Conservation (phyloP, 1,140 invertebrate species). For the Chymomyza costata region DNA sequence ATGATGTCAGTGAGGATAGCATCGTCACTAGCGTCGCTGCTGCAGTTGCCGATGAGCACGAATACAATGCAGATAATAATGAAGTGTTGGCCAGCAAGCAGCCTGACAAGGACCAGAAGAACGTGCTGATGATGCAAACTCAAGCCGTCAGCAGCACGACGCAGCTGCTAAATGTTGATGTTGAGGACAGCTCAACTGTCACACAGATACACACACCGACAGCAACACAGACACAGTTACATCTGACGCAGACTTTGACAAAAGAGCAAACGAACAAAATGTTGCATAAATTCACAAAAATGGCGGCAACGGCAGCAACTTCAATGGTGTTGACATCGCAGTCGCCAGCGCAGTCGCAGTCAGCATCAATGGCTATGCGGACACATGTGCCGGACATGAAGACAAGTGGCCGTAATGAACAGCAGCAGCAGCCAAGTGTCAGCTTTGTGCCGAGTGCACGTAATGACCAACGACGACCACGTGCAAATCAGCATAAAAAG, state of each 20-base stretch:
- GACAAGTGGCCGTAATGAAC: conserved; percentile 9
- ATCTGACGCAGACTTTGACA: neutral
- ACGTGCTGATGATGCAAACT: neutral
- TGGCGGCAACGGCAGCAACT: neutral
- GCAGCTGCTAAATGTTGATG: conserved; percentile 9
- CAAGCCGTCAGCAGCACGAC: conserved; percentile 1
- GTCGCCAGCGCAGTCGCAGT: conserved; percentile 1
- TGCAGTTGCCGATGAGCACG: conserved; percentile 6
- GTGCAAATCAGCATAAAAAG: conserved; percentile 59
- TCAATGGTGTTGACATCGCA: conserved; percentile 40
- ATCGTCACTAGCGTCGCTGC: neutral
- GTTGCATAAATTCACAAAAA: conserved; percentile 38
- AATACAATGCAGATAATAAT: conserved; percentile 40
- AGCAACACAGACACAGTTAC: conserved; percentile 22
- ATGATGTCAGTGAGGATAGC: conserved; percentile 28
- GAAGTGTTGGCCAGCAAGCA: conserved; percentile 34
- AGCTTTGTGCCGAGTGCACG: conserved; percentile 50
- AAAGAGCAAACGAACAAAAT: conserved; percentile 1
- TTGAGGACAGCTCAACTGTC: conserved; percentile 5
- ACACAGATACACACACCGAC: no score
- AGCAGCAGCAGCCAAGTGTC: conserved; percentile 39
- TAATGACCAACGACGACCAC: conserved; percentile 42
- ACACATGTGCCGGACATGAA: neutral
- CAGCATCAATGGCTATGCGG: neutral
- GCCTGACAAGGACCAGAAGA: conserved; percentile 20